Evolutionary conservation across 1,140 invertebrate species (phyloP).

Genomic region (Augochlora pura): DNA sequence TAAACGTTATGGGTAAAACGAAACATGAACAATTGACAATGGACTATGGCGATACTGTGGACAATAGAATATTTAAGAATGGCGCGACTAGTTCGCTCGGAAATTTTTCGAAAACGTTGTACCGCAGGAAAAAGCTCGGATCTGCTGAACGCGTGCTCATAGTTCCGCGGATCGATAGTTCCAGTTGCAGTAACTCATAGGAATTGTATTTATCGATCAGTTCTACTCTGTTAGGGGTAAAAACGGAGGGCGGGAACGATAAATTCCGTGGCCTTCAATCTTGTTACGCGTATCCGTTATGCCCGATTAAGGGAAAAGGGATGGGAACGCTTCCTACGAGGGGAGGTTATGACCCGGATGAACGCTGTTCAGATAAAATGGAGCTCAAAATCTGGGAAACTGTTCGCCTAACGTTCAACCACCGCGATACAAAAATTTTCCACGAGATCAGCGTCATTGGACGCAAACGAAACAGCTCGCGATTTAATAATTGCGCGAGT

Average conservation of each 20-base stretch:
- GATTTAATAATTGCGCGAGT: too few species aligned
- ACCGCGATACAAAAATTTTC: not conserved
- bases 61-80: not conserved
- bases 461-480: too few species aligned
- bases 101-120: not conserved
- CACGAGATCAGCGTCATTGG: too few species aligned
- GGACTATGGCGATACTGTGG: not conserved
- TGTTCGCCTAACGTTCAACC: not conserved
- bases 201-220: slow-evolving; percentile 7
- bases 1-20: too few species aligned
- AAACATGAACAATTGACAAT: not conserved
- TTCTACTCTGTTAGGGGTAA: not conserved
- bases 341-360: not conserved
- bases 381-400: not conserved
- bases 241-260: slow-evolving; percentile 4
- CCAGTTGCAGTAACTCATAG: not conserved
- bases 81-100: not conserved
- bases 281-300: not conserved
- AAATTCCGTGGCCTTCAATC: not conserved
- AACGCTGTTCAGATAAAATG: not conserved
- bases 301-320: not conserved
- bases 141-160: not conserved
- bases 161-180: not conserved
- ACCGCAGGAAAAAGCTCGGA: not conserved
- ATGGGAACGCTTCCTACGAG: not conserved